These are phyloP conservation scores for Pao palembangensis DNA, from an alignment of 2,113 vertebrate genomes.

Conservation along the genomic window DNA sequence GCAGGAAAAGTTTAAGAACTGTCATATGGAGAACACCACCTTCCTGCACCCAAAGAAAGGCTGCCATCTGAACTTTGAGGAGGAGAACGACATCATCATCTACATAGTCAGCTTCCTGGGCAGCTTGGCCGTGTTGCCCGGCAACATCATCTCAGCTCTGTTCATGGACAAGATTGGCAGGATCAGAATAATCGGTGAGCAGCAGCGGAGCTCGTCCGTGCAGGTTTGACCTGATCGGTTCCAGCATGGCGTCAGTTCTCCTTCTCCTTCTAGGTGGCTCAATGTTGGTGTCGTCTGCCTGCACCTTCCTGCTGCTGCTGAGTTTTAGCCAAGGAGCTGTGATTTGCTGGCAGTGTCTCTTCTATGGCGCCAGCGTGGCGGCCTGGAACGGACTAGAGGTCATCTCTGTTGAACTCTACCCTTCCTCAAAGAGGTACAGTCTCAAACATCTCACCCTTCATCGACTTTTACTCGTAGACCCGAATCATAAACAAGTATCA, in stretches of 20 bases:
- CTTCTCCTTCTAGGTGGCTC: conserved; percentile 79
- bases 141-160: conserved; percentile 92
- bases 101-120: conserved; percentile 98
- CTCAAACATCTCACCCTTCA: too few relatives aligned
- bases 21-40: conserved; percentile 82
- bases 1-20: conserved; percentile 88
- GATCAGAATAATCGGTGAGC: conserved; percentile 92
- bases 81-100: conserved; percentile 92
- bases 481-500: too few relatives aligned
- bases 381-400: conserved; percentile 96
- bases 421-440: conserved; percentile 87
- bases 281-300: conserved; percentile 88
- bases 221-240: neutral
- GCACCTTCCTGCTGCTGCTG: conserved; percentile 93
- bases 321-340: conserved; percentile 91
- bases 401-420: conserved; percentile 93
- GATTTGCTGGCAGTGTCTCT: conserved; percentile 95
- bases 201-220: neutral
- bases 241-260: neutral
- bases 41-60: conserved; percentile 85
- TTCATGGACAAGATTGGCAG: conserved; percentile 96
- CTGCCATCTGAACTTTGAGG: conserved; percentile 90
- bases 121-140: conserved; percentile 89
- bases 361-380: conserved; percentile 86
- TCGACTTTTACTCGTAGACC: too few relatives aligned